These are phyloP conservation scores for Hermodice carunculata DNA, from an alignment of 2,888 invertebrate species.

Conservation along the genomic window DNA sequence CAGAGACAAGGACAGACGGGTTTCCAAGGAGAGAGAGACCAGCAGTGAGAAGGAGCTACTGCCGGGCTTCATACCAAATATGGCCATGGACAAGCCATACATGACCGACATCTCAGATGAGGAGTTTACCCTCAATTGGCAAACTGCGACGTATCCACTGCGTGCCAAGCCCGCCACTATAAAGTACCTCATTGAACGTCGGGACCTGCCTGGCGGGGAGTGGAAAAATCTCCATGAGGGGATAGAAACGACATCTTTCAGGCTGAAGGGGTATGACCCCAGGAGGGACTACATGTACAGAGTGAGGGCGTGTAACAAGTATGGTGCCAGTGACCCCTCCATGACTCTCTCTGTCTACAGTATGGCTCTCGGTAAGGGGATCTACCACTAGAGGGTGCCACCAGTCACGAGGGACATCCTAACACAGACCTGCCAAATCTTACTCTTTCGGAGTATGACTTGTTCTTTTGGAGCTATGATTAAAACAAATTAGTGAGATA, in stretches of 20 bases:
- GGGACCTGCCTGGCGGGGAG: conserved; percentile 90
- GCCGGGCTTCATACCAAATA: conserved; percentile 51
- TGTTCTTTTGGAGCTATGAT: too few relatives aligned
- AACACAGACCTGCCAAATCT: too few relatives aligned
- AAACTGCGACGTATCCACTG: conserved; percentile 31
- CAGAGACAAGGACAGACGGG: too few relatives aligned
- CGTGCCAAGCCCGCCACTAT: conserved; percentile 26
- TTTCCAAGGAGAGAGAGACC: too few relatives aligned
- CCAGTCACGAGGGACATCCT: too few relatives aligned
- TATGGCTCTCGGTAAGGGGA: too few relatives aligned
- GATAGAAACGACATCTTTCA: conserved; percentile 53
- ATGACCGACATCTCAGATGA: conserved; percentile 50
- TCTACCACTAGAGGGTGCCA: too few relatives aligned
- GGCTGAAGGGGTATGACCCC: conserved; percentile 77
- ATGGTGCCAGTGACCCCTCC: conserved; percentile 96
- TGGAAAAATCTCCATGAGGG: conserved; percentile 83
- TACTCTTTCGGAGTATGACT: too few relatives aligned
- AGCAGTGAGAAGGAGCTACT: conserved; percentile 3
- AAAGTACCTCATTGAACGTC: conserved; percentile 59
- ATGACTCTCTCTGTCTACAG: conserved; percentile 80
- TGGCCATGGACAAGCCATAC: conserved; percentile 63
- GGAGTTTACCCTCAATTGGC: conserved; percentile 57
- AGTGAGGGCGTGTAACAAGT: conserved; percentile 95
- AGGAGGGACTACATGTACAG: conserved; percentile 96
- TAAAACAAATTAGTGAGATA: too few relatives aligned